Conservation (phyloP, 30 jellyfish, hydroid and myxozoan genomes). For the Calvadosia cruxmelitensis region DNA sequence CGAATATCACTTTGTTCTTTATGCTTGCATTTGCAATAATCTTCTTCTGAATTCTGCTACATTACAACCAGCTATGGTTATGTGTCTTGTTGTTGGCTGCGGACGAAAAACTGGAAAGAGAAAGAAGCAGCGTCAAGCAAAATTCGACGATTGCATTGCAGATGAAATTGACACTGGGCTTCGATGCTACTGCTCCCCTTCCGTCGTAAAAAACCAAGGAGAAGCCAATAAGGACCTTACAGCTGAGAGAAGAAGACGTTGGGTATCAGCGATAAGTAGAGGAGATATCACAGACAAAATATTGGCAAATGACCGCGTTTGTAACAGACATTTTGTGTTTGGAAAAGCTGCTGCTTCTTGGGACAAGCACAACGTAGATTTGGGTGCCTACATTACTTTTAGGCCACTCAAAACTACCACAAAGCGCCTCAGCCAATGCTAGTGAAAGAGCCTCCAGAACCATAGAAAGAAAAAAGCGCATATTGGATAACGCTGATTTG, state of each 20-base stretch:
- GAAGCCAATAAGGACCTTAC: neutral
- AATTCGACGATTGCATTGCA: neutral
- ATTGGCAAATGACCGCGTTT: slow-evolving; percentile 7
- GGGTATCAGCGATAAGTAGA: slow-evolving; percentile 6
- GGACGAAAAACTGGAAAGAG: neutral
- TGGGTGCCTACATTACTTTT: slow-evolving; percentile 13
- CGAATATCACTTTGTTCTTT: too few relatives aligned
- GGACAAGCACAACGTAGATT: slow-evolving; percentile 10
- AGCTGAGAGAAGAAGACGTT: slow-evolving; percentile 2
- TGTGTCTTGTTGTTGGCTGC: slow-evolving; percentile 1
- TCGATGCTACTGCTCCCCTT: neutral
- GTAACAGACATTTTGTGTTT: slow-evolving; percentile 15
- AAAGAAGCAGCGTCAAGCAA: neutral
- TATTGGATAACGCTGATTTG: neutral
- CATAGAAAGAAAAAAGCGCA: neutral
- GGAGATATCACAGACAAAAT: slow-evolving; percentile 4
- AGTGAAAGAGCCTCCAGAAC: slow-evolving; percentile 17
- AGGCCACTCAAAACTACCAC: slow-evolving; percentile 3
- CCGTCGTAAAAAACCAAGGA: neutral
- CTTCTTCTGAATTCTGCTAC: too few relatives aligned
- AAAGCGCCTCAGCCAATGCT: slow-evolving; percentile 2
- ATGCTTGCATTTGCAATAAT: too few relatives aligned
- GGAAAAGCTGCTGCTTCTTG: slow-evolving; percentile 11
- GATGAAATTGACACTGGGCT: too few relatives aligned
- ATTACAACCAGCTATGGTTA: slow-evolving; percentile 3